These are phyloP conservation scores for Phoenoteleia sp. DNA, from an alignment of 2,888 invertebrate species.

Conservation along the genomic window DNA sequence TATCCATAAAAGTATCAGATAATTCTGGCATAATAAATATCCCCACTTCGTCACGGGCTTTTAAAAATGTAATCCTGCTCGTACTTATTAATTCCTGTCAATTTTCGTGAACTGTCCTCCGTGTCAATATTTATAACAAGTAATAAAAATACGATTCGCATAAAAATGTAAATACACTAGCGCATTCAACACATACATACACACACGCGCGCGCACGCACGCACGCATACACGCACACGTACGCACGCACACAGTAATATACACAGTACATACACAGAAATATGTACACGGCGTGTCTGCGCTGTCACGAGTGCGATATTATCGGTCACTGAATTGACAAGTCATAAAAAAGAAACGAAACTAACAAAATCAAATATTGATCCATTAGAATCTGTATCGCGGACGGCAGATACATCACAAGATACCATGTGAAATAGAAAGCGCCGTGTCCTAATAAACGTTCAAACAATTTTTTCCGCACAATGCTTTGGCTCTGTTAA, in stretches of 20 bases:
- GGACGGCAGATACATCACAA: conserved; percentile 42
- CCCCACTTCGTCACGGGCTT: too few species aligned
- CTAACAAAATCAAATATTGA: conserved; percentile 56
- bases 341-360: conserved; percentile 46
- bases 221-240: too few species aligned
- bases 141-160: conserved; percentile 47
- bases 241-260: too few species aligned
- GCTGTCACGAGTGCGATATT: conserved; percentile 38
- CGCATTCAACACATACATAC: too few species aligned
- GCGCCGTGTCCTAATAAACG: conserved; percentile 25
- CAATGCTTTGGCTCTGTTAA: conserved; percentile 11
- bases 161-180: conserved; percentile 51
- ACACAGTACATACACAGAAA: conserved; percentile 1
- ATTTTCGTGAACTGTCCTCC: conserved; percentile 6
- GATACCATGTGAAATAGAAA: conserved; percentile 26
- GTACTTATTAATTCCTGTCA: conserved; percentile 49
- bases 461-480: conserved; percentile 15
- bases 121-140: conserved; percentile 49
- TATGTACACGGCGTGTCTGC: too few species aligned
- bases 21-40: too few species aligned
- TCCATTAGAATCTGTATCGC: conserved; percentile 50
- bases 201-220: too few species aligned
- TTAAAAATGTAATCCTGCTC: too few species aligned
- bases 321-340: conserved; percentile 62
- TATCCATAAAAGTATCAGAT: too few species aligned